Evolutionary conservation across 23 tunicate species (phyloP), one percentile per base, ranked within the genome.

Genomic region (Clavelina lepadiformis): DNA sequence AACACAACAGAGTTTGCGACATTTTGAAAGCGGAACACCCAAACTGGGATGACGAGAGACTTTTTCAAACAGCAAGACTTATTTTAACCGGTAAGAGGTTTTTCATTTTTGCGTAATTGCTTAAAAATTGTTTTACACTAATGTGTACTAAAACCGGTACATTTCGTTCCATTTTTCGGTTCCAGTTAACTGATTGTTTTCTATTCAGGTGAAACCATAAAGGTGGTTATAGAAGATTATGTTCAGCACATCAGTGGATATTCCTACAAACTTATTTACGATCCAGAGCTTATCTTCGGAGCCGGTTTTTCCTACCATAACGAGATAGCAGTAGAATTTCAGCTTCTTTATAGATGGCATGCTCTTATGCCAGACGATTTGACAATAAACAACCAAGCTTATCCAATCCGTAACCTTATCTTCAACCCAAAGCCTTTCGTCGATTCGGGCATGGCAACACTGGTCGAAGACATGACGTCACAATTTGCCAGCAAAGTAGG

Each of bases 401-500:
- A 50, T 36, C 55, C 31, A 3, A 57, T 83, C 5, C 57, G 54
- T 35, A 38, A 83, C 33, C 25, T 76, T 5, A 28, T 83, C 13
- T 75, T 83, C 59, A 83, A 83, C 37, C 77, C 82, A 11, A 37
- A 68, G 20, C 92, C 92, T 18, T 31, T 83, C 30, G 77, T 75
- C 1, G 77, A 85, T 26, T 74, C 65, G 5, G 94, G 94, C 38
- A 32, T 85, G 61, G 58, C 51, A 29, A 38, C 54, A 11, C 28
- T 56, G 35, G 33, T 70, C 21, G 45, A 62, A 32, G 72, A 71
- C 21, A 52, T 71, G 1, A 38, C 63, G n/a, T 46, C 54, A 29
- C 94, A 85, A 63, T 76, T 61, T 38, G 94, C 94, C 20, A 79
- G 84, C n/a, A 53, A 69, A 74, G 94, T 85, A n/a, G n/a, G n/a